These are phyloP conservation scores for Anthopleura xanthogrammica DNA, from an alignment of 92 coral and sea anemone genomes.

Conservation along the genomic window DNA sequence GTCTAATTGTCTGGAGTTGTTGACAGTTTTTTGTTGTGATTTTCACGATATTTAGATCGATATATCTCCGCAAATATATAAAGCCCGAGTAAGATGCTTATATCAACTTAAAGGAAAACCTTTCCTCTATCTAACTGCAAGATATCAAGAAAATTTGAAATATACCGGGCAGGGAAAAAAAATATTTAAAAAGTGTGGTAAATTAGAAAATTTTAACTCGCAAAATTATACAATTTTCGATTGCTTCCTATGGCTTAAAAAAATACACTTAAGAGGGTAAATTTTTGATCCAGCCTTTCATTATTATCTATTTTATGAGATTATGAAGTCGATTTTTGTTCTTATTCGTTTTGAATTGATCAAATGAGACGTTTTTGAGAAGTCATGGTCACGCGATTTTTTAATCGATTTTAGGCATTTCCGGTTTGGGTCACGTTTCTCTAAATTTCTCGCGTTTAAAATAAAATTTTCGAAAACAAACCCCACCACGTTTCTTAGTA, in stretches of 20 bases:
- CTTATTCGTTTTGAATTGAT: too few relatives aligned
- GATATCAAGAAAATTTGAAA: not conserved
- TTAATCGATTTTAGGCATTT: too few relatives aligned
- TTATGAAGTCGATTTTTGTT: too few relatives aligned
- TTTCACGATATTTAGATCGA: not conserved
- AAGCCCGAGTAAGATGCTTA: not conserved
- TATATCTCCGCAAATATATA: not conserved
- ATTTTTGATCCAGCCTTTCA: too few relatives aligned
- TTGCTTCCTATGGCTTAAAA: not conserved
- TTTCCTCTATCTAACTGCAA: not conserved
- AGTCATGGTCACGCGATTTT: too few relatives aligned
- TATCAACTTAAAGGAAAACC: not conserved
- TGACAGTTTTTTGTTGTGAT: conserved; percentile 14
- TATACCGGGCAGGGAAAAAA: not conserved
- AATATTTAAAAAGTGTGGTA: not conserved
- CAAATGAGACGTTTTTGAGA: too few relatives aligned
- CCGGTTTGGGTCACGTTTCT: too few relatives aligned
- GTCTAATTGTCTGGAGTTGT: not conserved
- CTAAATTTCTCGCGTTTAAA: too few relatives aligned
- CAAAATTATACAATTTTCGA: not conserved
- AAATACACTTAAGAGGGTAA: too few relatives aligned
- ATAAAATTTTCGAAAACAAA: too few relatives aligned
- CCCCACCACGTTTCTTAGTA: too few relatives aligned
- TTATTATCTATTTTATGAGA: too few relatives aligned
- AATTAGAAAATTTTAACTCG: not conserved